Evolutionary conservation across 2,888 invertebrate genomes (phyloP), one percentile per base, ranked within the genome.

Genomic region (Tachina lurida): DNA sequence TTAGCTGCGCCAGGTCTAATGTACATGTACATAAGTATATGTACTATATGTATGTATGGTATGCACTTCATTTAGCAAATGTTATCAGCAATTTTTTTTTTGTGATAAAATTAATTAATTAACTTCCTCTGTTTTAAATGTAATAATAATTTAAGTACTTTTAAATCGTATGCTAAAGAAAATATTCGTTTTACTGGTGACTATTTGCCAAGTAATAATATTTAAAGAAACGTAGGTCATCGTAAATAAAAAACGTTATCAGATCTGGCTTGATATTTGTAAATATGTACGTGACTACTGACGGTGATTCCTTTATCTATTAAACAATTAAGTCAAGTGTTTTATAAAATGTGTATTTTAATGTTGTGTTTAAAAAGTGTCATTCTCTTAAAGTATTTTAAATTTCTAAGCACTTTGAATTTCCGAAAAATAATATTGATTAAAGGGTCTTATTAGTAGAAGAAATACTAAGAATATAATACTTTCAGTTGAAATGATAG

Each of bases 281-380:
- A 62, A 68, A 68, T 73, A 80, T 73, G 63, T 71, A 80, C 79
- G 63, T 71, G 80, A 67, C 74, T 65, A 12, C 60, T 13, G 31
- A 10, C 49, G 60, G 52, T 15, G 60, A 13, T 62, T 52, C 12
- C 75, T 68, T 81, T 75, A 73, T 73, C 80, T 62, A 3, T 52
- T 22, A 52, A 7, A n/a, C n/a, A 74, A 43, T 73, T 60, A 31
- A 31, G 12, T 47, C 56, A 73, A 43, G 58, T 22, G 41, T 17
- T 43, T 52, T 71, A 56, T 49, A 73, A 56, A 41, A 54, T 70
- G 15, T 15, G 10, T 41, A 39, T 52, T 41, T 31, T 54, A 78
- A 63, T 31, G 52, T 39, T 45, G 43, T 19, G 19, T 54, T 63
- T 45, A 54, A 63, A 13, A 60, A 43, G n/a, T 60, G 19, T n/a